Evolutionary conservation across 2,888 invertebrate genomes (phyloP).

Genomic region (Chaetogeoica ovagalla): DNA sequence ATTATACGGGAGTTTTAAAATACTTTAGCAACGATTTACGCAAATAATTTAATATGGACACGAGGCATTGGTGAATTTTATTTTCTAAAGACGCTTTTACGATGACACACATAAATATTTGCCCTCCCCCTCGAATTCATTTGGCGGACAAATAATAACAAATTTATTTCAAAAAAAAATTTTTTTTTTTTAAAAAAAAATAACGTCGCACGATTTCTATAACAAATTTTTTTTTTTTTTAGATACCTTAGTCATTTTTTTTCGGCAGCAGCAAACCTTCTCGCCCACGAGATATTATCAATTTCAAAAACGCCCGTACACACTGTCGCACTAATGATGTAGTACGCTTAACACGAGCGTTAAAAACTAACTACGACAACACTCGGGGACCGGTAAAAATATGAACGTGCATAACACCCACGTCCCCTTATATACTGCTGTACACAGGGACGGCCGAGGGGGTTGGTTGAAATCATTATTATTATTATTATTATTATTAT

Average conservation of each 20-base stretch:
- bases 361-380: neutral
- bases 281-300: constrained; percentile 3
- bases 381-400: neutral
- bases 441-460: neutral
- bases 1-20: too few relatives aligned
- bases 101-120: too few relatives aligned
- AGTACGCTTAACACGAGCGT: neutral
- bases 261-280: constrained; percentile 2
- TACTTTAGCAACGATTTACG: too few relatives aligned
- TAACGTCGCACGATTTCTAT: neutral
- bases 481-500: constrained; percentile 4
- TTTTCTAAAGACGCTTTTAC: too few relatives aligned
- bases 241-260: constrained; percentile 16
- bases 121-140: neutral
- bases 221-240: neutral
- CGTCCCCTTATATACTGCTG: constrained; percentile 25
- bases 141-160: neutral
- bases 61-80: too few relatives aligned
- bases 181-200: neutral
- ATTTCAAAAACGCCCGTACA: neutral
- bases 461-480: constrained; percentile 11
- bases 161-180: neutral
- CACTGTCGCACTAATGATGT: neutral
- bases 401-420: neutral
- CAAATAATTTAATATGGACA: too few relatives aligned